Evolutionary conservation across 2,797 vertebrate species (phyloP).

Genomic region (Chelon labrosus): DNA sequence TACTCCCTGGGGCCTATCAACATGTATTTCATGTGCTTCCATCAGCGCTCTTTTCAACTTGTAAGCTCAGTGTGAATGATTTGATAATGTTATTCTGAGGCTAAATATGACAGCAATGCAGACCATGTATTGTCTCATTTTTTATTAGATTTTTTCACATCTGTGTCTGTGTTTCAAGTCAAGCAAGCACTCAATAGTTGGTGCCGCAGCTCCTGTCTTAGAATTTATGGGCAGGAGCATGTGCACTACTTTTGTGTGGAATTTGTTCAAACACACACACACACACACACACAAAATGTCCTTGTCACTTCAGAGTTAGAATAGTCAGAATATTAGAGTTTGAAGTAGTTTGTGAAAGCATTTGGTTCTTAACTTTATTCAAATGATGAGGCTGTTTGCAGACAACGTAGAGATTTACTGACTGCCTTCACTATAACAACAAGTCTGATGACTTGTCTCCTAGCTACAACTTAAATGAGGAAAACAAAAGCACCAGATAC

Average conservation of each 20-base stretch:
- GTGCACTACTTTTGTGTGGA: neutral
- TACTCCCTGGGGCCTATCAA: constrained; percentile 50
- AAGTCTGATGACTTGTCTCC: too few species aligned
- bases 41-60: constrained; percentile 55
- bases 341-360: too few species aligned
- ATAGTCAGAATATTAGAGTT: too few species aligned
- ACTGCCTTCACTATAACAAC: too few species aligned
- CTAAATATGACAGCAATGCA: constrained; percentile 19
- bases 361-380: too few species aligned
- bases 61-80: constrained; percentile 46
- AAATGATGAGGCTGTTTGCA: too few species aligned
- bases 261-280: neutral
- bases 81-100: constrained; percentile 49
- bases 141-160: neutral
- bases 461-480: too few species aligned
- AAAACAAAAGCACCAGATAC: too few species aligned
- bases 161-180: neutral
- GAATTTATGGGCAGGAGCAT: neutral
- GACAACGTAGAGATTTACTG: too few species aligned
- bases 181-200: neutral
- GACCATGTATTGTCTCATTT: constrained; percentile 2
- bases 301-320: too few species aligned
- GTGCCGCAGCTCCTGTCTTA: neutral
- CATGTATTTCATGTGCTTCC: constrained; percentile 66
- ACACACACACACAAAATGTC: too few species aligned